These are phyloP conservation scores for Calliphora vicina DNA, from an alignment of 1,140 invertebrate species.

Conservation along the genomic window DNA sequence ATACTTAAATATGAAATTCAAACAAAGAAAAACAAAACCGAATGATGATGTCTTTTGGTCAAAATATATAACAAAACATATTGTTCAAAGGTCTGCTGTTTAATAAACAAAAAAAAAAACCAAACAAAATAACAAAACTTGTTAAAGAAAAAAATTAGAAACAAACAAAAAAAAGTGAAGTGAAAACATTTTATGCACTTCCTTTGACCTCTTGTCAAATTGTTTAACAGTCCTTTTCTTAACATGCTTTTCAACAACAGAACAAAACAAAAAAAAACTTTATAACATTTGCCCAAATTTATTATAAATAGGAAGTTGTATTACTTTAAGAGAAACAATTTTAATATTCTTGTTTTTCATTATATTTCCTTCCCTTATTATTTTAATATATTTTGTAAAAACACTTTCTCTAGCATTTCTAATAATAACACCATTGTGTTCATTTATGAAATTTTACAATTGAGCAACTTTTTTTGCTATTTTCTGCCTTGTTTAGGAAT, in stretches of 20 bases:
- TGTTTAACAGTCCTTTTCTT: not conserved
- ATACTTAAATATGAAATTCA: too few relatives aligned
- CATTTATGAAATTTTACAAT: not conserved
- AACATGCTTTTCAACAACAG: not conserved
- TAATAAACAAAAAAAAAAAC: not conserved
- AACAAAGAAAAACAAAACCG: not conserved
- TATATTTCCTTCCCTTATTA: too few relatives aligned
- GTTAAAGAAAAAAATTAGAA: not conserved
- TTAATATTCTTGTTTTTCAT: not conserved
- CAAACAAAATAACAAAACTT: too few relatives aligned
- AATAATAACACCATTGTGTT: too few relatives aligned
- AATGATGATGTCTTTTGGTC: not conserved
- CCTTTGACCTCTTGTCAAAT: not conserved
- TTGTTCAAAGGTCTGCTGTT: not conserved
- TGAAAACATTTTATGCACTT: not conserved
- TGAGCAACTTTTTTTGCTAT: not conserved
- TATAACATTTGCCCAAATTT: not conserved
- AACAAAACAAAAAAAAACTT: too few relatives aligned
- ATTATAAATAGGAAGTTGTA: not conserved
- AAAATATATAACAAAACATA: not conserved
- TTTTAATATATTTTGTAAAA: too few relatives aligned
- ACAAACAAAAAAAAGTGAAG: not conserved
- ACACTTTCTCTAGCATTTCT: not conserved
- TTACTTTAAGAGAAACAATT: not conserved
- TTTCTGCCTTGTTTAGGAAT: not conserved